Evolutionary conservation across 1,140 invertebrate species (phyloP), one percentile per base, ranked within the genome.

Genomic region (Neomicropteryx cornuta): DNA sequence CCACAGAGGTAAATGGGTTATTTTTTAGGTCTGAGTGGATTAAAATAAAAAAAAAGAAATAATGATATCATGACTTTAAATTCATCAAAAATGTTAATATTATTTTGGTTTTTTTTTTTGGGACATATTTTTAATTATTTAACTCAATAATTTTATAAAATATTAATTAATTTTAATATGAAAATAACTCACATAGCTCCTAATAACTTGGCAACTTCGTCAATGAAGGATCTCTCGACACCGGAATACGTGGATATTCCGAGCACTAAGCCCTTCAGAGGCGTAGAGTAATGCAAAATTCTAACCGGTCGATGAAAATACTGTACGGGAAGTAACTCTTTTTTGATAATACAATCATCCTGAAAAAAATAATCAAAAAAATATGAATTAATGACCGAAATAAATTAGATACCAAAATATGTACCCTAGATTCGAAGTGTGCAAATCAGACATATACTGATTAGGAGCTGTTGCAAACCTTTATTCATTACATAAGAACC

Each of bases 211-310:
- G 81, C 76, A 22, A 90, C 56, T 42, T 75, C 62, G 35, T 74
- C 71, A 2, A 90, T 66, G 50, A 81, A 90, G 14, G 68, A 65
- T 35, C 86, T 62, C 61, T 90, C 85, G 6, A 70, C 61, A 0
- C 76, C 75, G 2, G 62, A 59, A 53, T 86, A 90, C 2, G 77
- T 78, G 48, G 83, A 89, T 39, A 89, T 72, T 3, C 81, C 78
- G 20, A 91, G 72, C 1, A 85, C 80, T 53, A 82, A 84, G 22
- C 73, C 75, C 1, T 60, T 45, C 14, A 94, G 58, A 1, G 82
- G 79, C 38, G 67, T 62, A 1, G 53, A 52, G 16, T 72, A 46
- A 13, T 44, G 32, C 0, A 49, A 41, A 16, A 59, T 18, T 5
- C 45, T 50, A 28, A 66, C 58, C 0, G 65, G 63, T 4, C 55